These are phyloP conservation scores for Macrotus californicus DNA, from an alignment of 2,113 vertebrate species.

Conservation along the genomic window DNA sequence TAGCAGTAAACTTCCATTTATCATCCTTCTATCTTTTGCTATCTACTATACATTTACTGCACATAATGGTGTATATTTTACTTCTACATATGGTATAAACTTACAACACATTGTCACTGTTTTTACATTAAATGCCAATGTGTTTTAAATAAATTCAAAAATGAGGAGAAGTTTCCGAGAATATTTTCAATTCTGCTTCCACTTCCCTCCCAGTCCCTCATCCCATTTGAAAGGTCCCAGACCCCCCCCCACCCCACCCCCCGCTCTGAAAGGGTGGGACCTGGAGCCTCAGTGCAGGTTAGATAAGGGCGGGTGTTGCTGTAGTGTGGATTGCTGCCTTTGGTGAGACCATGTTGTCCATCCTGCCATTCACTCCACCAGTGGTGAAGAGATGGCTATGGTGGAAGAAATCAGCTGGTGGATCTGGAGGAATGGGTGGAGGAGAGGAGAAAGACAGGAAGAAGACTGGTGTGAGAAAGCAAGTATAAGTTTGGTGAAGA, in stretches of 20 bases:
- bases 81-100: neutral
- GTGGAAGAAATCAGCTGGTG: conserved; percentile 94
- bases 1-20: neutral
- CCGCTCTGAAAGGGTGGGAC: too few species aligned
- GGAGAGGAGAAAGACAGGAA: conserved; percentile 96
- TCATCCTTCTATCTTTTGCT: neutral
- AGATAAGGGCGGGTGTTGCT: conserved; percentile 26
- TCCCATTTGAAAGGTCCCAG: too few species aligned
- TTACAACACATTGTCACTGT: neutral
- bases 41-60: neutral
- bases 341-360: conserved; percentile 90
- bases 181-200: too few species aligned
- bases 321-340: conserved; percentile 41
- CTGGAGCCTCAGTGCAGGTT: conserved; percentile 20
- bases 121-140: neutral
- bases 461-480: conserved; percentile 99
- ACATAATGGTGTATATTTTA: neutral
- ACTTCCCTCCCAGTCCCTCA: too few species aligned
- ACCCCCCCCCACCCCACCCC: too few species aligned
- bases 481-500: conserved; percentile 98
- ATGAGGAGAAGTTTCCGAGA: neutral
- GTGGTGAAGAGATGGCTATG: conserved; percentile 96
- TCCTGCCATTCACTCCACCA: conserved; percentile 96
- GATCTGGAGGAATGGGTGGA: conserved; percentile 85
- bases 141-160: neutral